Percentiles rank a stretch among this genome's conserved stretches.
Evolutionary conservation across 2,113 vertebrate species (phyloP).

Genomic region (Albula glossodonta): DNA sequence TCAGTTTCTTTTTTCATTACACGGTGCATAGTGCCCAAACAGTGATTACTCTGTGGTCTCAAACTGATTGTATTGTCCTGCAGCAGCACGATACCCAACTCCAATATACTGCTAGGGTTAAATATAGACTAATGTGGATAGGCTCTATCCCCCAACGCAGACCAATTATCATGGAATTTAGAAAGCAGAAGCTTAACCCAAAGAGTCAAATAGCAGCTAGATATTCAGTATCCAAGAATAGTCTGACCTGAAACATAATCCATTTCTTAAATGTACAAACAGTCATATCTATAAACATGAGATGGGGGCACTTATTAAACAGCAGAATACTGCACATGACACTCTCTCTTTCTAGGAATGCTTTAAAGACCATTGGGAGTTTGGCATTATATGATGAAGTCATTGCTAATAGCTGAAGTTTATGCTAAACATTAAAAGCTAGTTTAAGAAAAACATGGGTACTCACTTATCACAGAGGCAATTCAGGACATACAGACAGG

Average conservation of each 20-base stretch:
- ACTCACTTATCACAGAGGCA: too few relatives aligned
- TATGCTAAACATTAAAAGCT: too few relatives aligned
- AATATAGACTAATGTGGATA: constrained; percentile 65
- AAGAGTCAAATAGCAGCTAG: constrained; percentile 47
- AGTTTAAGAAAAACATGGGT: too few relatives aligned
- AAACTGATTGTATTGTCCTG: not conserved
- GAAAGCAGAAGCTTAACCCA: constrained; percentile 67
- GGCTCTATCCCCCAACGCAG: constrained; percentile 62
- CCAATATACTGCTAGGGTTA: constrained; percentile 46
- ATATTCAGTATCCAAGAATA: constrained; percentile 52
- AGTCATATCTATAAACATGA: constrained; percentile 49
- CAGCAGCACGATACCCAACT: not conserved
- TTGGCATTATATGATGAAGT: constrained; percentile 27
- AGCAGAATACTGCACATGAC: constrained; percentile 24
- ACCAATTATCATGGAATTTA: constrained; percentile 74
- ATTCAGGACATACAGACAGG: too few relatives aligned
- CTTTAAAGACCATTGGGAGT: constrained; percentile 56
- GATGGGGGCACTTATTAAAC: constrained; percentile 25
- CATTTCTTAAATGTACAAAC: constrained; percentile 48
- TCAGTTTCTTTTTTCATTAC: too few relatives aligned
- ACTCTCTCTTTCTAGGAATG: constrained; percentile 61
- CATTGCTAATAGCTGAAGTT: too few relatives aligned
- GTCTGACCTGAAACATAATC: constrained; percentile 61
- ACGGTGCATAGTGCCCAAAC: not conserved
- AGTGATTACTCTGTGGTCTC: not conserved